Percentiles rank a stretch among this genome's conserved stretches.
Conservation (phyloP, 1,140 invertebrate genomes). For the Drosophila takahashii region DNA sequence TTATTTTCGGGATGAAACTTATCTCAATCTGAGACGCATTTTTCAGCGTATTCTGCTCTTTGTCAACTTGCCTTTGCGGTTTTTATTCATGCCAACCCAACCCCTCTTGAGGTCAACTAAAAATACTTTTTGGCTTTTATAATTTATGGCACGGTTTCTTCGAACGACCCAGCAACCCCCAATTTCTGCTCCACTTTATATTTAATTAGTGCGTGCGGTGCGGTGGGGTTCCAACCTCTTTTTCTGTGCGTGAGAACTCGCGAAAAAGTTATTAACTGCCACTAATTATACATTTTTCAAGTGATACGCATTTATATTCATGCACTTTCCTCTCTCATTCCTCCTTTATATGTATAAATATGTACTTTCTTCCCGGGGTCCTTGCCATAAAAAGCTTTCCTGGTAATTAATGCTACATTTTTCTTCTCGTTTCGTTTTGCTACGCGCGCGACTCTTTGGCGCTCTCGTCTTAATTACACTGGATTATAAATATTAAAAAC, state of each 20-base stretch:
- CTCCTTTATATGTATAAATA: slow-evolving; percentile 19
- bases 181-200: slow-evolving; percentile 47
- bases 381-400: slow-evolving; percentile 59
- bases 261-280: slow-evolving; percentile 75
- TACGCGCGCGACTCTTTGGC: slow-evolving; percentile 43
- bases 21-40: slow-evolving; percentile 70
- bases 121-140: slow-evolving; percentile 60
- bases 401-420: slow-evolving; percentile 68
- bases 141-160: slow-evolving; percentile 54
- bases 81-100: neutral
- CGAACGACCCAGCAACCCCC: slow-evolving; percentile 8
- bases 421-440: slow-evolving; percentile 33
- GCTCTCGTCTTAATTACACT: slow-evolving; percentile 72
- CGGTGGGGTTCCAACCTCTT: slow-evolving; percentile 31
- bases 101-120: slow-evolving; percentile 44
- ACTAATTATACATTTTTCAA: slow-evolving; percentile 71
- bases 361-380: slow-evolving; percentile 18
- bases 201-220: slow-evolving; percentile 73
- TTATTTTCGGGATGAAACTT: slow-evolving; percentile 30
- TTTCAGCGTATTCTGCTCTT: slow-evolving; percentile 62
- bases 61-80: slow-evolving; percentile 59
- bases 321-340: slow-evolving; percentile 33
- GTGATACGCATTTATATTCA: slow-evolving; percentile 73
- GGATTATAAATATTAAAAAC: slow-evolving; percentile 77
- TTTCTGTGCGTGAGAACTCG: slow-evolving; percentile 62